A percentile compares a stretch with the other conserved stretches of the same genome.
phyloP scores from a whole-genome alignment of 1,140 invertebrate species.

The Aphaenogaster floridana region DNA sequence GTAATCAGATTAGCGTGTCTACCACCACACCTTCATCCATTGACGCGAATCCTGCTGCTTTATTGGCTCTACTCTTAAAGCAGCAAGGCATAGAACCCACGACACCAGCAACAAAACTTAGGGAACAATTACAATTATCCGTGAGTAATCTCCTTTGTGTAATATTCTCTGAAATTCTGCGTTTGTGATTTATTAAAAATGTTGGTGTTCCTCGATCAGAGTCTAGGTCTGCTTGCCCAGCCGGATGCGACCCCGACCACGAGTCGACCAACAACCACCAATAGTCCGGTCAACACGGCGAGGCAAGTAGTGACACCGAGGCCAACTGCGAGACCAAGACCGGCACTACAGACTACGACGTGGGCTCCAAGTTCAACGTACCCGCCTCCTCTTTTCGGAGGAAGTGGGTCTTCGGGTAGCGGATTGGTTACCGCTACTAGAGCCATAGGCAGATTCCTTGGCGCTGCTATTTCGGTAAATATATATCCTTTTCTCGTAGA shows the following conservation, averaged over 20 bases:
- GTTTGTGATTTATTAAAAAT: not conserved
- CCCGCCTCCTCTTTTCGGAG: constrained; percentile 83
- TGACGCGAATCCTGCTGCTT: constrained; percentile 88
- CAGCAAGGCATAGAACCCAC: constrained; percentile 90
- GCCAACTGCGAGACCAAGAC: constrained; percentile 65
- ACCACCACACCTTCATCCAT: constrained; percentile 28
- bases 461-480: constrained; percentile 91
- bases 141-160: constrained; percentile 84
- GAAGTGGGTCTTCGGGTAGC: constrained; percentile 47
- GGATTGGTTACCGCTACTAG: constrained; percentile 90
- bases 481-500: constrained; percentile 27
- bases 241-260: constrained; percentile 52
- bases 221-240: not conserved
- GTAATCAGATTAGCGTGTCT: constrained; percentile 66
- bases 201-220: not conserved
- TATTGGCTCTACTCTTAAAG: constrained; percentile 90
- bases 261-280: constrained; percentile 64
- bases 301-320: constrained; percentile 73
- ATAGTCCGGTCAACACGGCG: constrained; percentile 59
- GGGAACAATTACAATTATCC: constrained; percentile 88
- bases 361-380: constrained; percentile 83
- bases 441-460: constrained; percentile 91
- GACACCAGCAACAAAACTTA: constrained; percentile 87
- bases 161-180: constrained; percentile 11
- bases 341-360: constrained; percentile 62